Percentiles rank a stretch among this genome's conserved stretches.
These are phyloP conservation scores for Aramus guarauna DNA, from an alignment of 2,113 vertebrate species.

Conservation along the genomic window DNA sequence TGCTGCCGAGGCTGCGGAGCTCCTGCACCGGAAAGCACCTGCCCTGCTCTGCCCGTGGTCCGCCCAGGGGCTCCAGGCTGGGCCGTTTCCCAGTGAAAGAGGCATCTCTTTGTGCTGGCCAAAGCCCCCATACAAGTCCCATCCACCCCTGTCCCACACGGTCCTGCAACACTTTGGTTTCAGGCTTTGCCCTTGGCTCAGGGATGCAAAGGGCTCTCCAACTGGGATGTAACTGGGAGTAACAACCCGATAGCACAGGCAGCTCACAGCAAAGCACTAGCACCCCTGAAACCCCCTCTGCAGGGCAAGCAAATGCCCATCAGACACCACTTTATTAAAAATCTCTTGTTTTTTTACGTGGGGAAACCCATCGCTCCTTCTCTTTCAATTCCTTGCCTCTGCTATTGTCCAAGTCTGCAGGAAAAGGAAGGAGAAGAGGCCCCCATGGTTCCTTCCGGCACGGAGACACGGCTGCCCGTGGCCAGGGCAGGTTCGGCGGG, in stretches of 20 bases:
- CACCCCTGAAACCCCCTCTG: accelerated
- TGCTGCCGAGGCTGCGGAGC: not conserved
- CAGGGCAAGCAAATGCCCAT: accelerated
- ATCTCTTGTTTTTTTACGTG: not conserved
- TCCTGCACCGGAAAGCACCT: not conserved
- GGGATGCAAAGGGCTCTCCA: not conserved
- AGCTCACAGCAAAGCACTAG: not conserved
- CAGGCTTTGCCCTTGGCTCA: not conserved
- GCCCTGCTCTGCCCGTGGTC: accelerated
- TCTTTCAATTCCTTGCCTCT: not conserved
- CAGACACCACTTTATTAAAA: not conserved
- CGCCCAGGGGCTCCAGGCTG: not conserved
- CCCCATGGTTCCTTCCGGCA: not conserved
- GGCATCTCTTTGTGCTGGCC: not conserved
- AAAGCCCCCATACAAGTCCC: accelerated
- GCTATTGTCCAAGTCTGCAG: not conserved
- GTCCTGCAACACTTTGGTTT: not conserved
- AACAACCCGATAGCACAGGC: accelerated
- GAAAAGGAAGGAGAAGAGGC: not conserved
- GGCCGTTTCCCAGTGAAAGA: not conserved
- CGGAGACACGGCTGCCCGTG: accelerated
- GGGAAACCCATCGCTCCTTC: not conserved
- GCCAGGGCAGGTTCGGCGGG: not conserved
- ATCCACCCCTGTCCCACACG: accelerated
- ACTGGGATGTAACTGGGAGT: not conserved